Evolutionary conservation across 2,113 vertebrate species (phyloP).

Genomic region (Antigone vipio): DNA sequence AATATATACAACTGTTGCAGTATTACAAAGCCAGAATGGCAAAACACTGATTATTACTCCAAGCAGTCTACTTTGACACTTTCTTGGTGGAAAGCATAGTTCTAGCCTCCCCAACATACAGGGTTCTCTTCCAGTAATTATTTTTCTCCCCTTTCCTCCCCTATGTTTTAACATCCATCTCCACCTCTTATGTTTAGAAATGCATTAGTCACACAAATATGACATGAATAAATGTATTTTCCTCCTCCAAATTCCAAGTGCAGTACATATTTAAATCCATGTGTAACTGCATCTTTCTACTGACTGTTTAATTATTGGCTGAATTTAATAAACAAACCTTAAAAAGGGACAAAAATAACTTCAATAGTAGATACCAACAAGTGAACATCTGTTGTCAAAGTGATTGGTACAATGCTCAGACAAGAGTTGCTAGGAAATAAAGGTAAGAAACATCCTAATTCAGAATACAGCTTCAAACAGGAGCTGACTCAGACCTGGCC

Average conservation of each 20-base stretch:
- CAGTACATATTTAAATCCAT: neutral
- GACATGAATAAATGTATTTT: neutral
- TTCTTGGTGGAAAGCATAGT: neutral
- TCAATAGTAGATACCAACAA: neutral
- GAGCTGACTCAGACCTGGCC: conserved; percentile 9
- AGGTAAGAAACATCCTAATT: conserved; percentile 5
- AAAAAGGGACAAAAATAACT: neutral
- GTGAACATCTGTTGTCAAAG: neutral
- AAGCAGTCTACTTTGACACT: neutral
- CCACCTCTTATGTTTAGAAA: neutral
- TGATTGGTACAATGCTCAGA: neutral
- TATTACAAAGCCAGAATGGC: neutral
- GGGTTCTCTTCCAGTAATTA: neutral
- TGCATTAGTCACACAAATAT: neutral
- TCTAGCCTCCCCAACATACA: neutral
- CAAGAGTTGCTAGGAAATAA: neutral
- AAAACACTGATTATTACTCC: neutral
- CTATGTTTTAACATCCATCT: neutral
- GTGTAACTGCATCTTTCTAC: neutral
- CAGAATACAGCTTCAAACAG: neutral
- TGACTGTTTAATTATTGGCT: neutral
- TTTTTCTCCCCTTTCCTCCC: neutral
- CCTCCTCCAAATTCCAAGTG: neutral
- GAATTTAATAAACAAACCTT: neutral
- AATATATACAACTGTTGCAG: neutral